Evolutionary conservation across 1,140 invertebrate genomes (phyloP).

Genomic region (Trachymyrmex cornetzi): DNA sequence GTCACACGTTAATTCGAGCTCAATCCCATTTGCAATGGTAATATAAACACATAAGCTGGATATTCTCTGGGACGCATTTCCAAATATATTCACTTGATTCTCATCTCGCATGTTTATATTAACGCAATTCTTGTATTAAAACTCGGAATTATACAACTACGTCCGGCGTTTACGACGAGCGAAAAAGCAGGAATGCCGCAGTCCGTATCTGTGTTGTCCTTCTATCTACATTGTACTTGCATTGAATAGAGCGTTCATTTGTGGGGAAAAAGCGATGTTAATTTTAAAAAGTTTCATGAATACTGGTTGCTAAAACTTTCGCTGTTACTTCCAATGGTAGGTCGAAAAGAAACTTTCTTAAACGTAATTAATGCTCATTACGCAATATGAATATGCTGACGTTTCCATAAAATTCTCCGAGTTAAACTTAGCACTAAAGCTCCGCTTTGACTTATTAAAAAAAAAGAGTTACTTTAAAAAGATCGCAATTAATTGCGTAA

Average conservation of each 20-base stretch:
- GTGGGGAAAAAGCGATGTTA: slow-evolving; percentile 5
- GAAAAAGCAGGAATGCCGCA: not conserved
- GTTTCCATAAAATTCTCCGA: not conserved
- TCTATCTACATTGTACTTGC: not conserved
- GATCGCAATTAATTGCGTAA: not conserved
- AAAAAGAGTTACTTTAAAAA: not conserved
- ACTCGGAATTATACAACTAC: slow-evolving; percentile 6
- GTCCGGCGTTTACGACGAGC: slow-evolving; percentile 3
- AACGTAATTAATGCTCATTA: slow-evolving; percentile 40
- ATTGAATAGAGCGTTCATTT: slow-evolving; percentile 9
- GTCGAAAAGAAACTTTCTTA: slow-evolving; percentile 54
- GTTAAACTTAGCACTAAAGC: not conserved
- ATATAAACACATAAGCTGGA: slow-evolving; percentile 41
- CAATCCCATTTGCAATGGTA: slow-evolving; percentile 50
- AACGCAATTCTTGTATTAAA: slow-evolving; percentile 46
- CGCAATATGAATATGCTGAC: slow-evolving; percentile 29
- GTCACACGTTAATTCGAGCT: slow-evolving; percentile 29
- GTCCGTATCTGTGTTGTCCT: no score
- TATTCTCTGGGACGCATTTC: slow-evolving; percentile 32
- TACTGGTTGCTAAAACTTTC: slow-evolving; percentile 53
- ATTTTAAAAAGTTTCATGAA: slow-evolving; percentile 14
- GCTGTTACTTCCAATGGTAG: slow-evolving; percentile 26
- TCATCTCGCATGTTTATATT: slow-evolving; percentile 49
- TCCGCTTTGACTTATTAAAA: not conserved
- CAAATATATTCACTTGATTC: slow-evolving; percentile 29